Base-by-base conservation (phyloP, 2,888 invertebrate genomes). In the Acronicta psi region DNA sequence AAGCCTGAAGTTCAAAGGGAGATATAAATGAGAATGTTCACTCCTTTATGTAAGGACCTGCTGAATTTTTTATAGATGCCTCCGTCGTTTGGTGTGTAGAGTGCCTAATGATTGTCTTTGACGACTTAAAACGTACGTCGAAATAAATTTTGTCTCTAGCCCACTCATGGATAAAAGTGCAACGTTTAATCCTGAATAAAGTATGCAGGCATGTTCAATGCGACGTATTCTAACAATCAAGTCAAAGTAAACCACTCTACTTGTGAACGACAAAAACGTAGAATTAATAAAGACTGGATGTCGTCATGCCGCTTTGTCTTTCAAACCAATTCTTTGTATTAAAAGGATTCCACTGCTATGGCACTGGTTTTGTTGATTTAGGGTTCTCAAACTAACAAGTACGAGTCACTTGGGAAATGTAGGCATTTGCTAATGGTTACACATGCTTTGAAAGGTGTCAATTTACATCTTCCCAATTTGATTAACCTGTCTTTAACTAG, bases 31-130 rank as follows among this genome's bases (percentile, higher is more conserved):
- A 81, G 83, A 85, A 86, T 81, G 69, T 77, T 76, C 77, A 76
- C 76, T 76, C 74, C 72, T 76, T 77, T 77, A 77, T 77, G 83
- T 82, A 81, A 82, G 83, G 81, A 82, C 82, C 71, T 77, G 77
- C 75, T 85, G 86, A 87, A 83, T 87, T 86, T 88, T 88, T 85
- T 84, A 87, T 84, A 80, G 81, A 83, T 79, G 75, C 78, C 81
- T 79, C 80, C 80, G 79, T 75, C 81, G 82, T 82, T 84, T 81
- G 82, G 81, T 85, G 82, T 84, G 85, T 83, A 80, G 83, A 86
- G 86, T 86, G 86, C 84, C 84, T 87, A 87, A 87, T 87, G 87
- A 87, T 82, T 83, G 83, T 85, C 86, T 85, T 85, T 85, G 80
- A 82, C 82, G 81, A 85, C 83, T 85, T 83, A 81, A 84, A 84